Base-by-base conservation (phyloP, 2,888 invertebrate species). In the Endotricha flammealis region DNA sequence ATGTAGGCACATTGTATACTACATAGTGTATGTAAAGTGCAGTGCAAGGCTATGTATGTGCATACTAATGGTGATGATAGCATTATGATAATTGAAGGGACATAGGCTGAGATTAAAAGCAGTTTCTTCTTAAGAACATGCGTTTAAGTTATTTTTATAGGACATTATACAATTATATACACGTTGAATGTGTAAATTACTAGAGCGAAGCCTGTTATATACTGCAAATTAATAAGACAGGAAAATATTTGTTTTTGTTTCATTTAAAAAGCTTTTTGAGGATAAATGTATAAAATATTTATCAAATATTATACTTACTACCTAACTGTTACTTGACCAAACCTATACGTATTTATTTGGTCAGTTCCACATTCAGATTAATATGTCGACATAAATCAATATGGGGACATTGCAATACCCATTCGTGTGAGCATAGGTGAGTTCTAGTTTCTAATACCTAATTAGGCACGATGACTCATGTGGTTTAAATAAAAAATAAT, bases 401-500 rank as follows among this genome's bases (percentile, higher is more conserved):
- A 29, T 29, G 34, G 11, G 14, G 28, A 20, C 35, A 35, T 14
- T 14, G 29, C 35, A 12, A 34, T 34, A 34, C 12, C 13, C 22
- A 31, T 28, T 31, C 35, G 31, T 37, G 36, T 35, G 29, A 37
- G 42, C 39, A 41, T 29, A 35, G 29, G 35, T 35, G 29, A 35
- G 42, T 42, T 42, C 41, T 27, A 44, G 41, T 42, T 44, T 41
- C 32, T 46, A 7, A 61, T 56, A 51, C 59, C 65, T 63, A 62
- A 64, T 62, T 57, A 62, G 65, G 61, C 44, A 47, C 53, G 60
- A 58, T 73, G 67, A 75, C 66, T 74, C 71, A 72, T 63, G 49
- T 43, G 46, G 48, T 54, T 57, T 64, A 57, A 69, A 68, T 69
- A 67, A 74, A 65, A 64, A 57, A 62, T 65, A 68, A 64, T 56